Evolutionary conservation across 2,797 vertebrate species (phyloP).

Genomic region (Onychomys torridus): DNA sequence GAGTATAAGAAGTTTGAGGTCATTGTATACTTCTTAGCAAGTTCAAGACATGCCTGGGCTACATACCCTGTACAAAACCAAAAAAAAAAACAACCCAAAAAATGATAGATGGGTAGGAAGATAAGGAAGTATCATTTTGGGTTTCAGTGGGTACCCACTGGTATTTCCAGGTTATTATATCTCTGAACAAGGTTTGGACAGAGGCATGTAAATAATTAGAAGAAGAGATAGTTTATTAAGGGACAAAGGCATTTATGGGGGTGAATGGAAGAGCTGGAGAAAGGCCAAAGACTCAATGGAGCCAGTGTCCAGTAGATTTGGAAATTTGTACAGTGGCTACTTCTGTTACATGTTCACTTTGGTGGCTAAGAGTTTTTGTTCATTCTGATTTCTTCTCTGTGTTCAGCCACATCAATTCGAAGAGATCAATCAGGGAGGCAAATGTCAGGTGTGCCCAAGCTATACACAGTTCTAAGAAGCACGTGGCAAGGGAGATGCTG

Average conservation of each 20-base stretch:
- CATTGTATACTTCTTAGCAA: neutral
- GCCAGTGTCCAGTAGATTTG: neutral
- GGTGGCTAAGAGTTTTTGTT: neutral
- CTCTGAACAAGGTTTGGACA: neutral
- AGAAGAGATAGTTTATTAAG: neutral
- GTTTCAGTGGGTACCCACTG: neutral
- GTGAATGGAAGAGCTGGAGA: neutral
- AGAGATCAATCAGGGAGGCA: neutral
- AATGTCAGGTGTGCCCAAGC: neutral
- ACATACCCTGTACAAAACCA: neutral
- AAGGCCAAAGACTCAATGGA: neutral
- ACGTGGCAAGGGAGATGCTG: too few relatives aligned
- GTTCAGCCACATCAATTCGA: neutral
- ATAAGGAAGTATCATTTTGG: neutral
- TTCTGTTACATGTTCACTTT: neutral
- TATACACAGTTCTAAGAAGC: neutral
- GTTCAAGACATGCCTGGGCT: neutral
- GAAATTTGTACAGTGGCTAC: neutral
- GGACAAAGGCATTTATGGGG: neutral
- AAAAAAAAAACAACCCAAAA: neutral
- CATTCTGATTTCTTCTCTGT: neutral
- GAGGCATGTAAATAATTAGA: neutral
- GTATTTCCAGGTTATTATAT: neutral
- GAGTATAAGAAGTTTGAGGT: neutral
- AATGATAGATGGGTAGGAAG: neutral